Evolutionary conservation across 1,140 invertebrate genomes (phyloP).

Genomic region (Microplitis demolitor): DNA sequence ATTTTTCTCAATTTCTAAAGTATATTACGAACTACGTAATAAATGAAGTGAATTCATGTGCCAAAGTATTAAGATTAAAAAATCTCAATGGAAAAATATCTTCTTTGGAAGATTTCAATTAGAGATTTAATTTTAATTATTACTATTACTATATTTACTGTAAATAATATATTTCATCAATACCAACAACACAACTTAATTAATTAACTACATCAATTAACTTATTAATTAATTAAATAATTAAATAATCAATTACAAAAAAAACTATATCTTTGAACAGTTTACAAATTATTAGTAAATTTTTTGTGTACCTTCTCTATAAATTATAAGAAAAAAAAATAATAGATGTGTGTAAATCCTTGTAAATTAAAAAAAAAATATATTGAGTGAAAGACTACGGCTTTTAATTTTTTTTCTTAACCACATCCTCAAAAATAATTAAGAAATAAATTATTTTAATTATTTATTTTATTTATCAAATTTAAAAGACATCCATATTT

Average conservation of each 20-base stretch:
- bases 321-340: background rate
- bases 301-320: constrained; percentile 19
- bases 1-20: constrained; percentile 36
- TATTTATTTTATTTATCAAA: background rate
- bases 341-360: background rate
- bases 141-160: constrained; percentile 1
- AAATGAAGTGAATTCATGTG: constrained; percentile 56
- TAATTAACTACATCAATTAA: too few species aligned
- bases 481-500: background rate
- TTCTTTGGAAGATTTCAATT: constrained; percentile 5
- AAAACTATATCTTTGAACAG: constrained; percentile 29
- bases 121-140: background rate
- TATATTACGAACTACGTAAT: constrained; percentile 26
- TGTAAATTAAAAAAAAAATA: background rate
- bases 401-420: background rate
- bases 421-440: background rate
- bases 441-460: background rate
- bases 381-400: background rate
- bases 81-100: constrained; percentile 7
- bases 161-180: background rate
- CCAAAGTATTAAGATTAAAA: constrained; percentile 47
- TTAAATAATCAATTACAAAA: background rate
- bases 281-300: constrained; percentile 24
- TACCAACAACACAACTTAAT: too few species aligned
- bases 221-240: background rate